Conservation (phyloP, 2,797 vertebrate genomes). For the Pangasius krempfi region DNA sequence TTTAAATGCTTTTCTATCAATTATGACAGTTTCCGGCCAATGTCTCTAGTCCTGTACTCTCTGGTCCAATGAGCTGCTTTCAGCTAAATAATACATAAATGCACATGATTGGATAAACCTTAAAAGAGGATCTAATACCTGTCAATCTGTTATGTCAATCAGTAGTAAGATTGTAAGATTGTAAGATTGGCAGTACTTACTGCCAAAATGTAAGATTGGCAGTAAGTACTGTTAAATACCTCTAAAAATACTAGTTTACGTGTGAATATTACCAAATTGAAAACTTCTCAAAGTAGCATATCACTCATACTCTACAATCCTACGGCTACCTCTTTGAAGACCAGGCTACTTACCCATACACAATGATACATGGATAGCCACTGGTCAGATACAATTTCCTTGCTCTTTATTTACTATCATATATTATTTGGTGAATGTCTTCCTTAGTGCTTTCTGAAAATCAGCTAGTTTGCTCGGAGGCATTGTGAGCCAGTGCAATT, state of each 20-base stretch:
- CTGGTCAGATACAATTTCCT: slow-evolving; percentile 15
- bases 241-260: not conserved
- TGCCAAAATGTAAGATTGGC: no score
- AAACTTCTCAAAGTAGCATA: not conserved
- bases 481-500: slow-evolving; percentile 46
- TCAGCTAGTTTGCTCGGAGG: slow-evolving; percentile 10
- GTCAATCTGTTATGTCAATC: not conserved
- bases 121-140: not conserved
- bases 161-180: not conserved
- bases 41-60: not conserved
- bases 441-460: slow-evolving; percentile 13
- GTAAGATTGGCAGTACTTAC: no score
- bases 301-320: not conserved
- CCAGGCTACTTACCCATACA: not conserved
- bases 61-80: no score
- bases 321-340: not conserved
- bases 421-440: slow-evolving; percentile 39
- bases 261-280: not conserved
- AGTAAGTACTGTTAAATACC: not conserved
- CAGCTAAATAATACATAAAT: not conserved
- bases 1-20: not conserved
- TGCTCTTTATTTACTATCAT: slow-evolving; percentile 42
- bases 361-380: slow-evolving; percentile 8
- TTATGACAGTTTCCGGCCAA: not conserved
- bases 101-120: not conserved